Base-by-base conservation (phyloP, 2,113 vertebrate species). In the Illadopsis cleaveri region DNA sequence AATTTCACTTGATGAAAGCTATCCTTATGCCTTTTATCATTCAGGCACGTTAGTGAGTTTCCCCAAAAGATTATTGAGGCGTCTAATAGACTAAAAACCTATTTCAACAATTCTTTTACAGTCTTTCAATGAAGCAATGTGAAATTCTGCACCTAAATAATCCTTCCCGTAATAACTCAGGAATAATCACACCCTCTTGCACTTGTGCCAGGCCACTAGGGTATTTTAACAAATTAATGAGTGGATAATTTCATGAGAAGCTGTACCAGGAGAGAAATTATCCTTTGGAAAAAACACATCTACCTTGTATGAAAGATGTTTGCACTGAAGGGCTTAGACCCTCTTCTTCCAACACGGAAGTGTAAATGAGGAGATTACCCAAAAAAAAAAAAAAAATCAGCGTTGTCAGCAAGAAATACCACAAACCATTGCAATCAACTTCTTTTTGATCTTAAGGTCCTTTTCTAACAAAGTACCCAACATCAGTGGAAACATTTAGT, bases 31-130 rank as follows among this genome's bases (percentile, higher is more conserved):
- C 61, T 95, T 96, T 96, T 90, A 93, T 89, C 69, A 66, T 71
- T 93, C 84, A 90, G 88, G 65, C 89, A 93, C 50, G 66, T 82
- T 96, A 96, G 94, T 87, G 79, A 93, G 75, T 28, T 87, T 71
- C 79, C 71, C 61, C 47, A 71, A 79, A 86, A 91, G 86, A 96
- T 94, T 95, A 91, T 18, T 54, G 35, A 92, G 50, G 15, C 70
- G 60, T 45, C 85, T 94, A 95, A 90, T 50, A 90, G 81, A 81
- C 62, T 71, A 94, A 93, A 92, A 87, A 81, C 42, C 40, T 89
- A 91, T 94, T 93, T 82, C 40, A 88, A 90, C 81, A 56, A 68
- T 71, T 30, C 3, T 77, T 94, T 86, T 48, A 76, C 16, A 57
- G 64, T 54, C 69, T 94, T 96, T 86, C 94, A 94, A 18, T 50